Conservation (phyloP, 2,888 invertebrate genomes). For the Meteorus cinctellus region DNA sequence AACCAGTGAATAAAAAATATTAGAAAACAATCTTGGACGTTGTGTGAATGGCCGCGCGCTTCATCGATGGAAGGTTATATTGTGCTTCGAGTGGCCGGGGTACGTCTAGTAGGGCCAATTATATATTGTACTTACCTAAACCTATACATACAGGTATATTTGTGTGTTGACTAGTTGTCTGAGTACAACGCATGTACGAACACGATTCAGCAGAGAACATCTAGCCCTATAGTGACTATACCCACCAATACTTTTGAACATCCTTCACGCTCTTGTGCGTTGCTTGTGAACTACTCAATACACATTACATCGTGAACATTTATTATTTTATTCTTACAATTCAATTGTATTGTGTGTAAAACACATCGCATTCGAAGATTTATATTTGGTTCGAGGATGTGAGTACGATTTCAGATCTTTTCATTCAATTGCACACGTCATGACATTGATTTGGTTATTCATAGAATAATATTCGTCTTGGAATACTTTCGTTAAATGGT, state of each 20-base stretch:
- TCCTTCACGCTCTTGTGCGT: slow-evolving; percentile 36
- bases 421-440: too few relatives aligned
- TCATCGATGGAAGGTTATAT: slow-evolving; percentile 59
- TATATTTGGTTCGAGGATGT: slow-evolving; percentile 30
- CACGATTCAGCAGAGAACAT: neutral
- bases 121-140: slow-evolving; percentile 49
- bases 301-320: neutral
- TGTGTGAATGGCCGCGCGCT: slow-evolving; percentile 56
- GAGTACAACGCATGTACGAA: slow-evolving; percentile 34
- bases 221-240: slow-evolving; percentile 50
- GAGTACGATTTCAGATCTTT: slow-evolving; percentile 3
- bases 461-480: too few relatives aligned
- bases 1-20: slow-evolving; percentile 60
- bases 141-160: neutral
- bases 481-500: too few relatives aligned
- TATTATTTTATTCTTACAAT: slow-evolving; percentile 6
- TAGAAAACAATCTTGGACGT: slow-evolving; percentile 60
- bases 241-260: slow-evolving; percentile 46
- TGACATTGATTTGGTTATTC: too few relatives aligned
- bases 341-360: slow-evolving; percentile 4
- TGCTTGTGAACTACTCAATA: slow-evolving; percentile 3
- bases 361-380: neutral
- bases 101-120: slow-evolving; percentile 56
- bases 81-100: slow-evolving; percentile 59
- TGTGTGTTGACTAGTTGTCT: neutral